Percentiles rank a stretch among this genome's conserved stretches.
These are phyloP conservation scores for Nothoprocta pentlandii DNA, from an alignment of 2,113 vertebrate genomes.

Conservation along the genomic window DNA sequence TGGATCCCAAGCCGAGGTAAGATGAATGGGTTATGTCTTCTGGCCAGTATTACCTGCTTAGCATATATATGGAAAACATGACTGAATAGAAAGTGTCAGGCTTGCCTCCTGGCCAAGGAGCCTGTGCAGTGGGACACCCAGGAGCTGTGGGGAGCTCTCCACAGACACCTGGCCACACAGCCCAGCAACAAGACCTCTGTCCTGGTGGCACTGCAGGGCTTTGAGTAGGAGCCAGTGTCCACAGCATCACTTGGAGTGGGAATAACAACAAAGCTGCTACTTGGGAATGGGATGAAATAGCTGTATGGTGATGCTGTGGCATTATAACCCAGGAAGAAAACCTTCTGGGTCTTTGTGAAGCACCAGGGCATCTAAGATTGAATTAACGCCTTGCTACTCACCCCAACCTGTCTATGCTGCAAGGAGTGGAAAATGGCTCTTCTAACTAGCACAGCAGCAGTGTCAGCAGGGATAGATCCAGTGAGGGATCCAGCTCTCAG, in stretches of 20 bases:
- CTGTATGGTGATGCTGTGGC: background rate
- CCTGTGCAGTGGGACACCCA: background rate
- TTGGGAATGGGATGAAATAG: background rate
- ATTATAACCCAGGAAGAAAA: background rate
- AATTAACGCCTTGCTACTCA: accelerated
- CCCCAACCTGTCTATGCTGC: background rate
- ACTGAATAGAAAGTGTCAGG: background rate
- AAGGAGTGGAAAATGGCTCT: accelerated
- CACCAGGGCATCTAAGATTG: background rate
- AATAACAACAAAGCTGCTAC: background rate
- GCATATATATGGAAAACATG: background rate
- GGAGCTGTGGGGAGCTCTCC: background rate
- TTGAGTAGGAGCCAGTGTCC: background rate
- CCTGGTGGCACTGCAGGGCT: background rate
- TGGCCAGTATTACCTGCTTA: slow-evolving; percentile 21
- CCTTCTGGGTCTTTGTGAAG: background rate
- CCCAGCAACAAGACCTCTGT: background rate
- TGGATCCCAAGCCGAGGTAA: background rate
- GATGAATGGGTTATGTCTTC: background rate
- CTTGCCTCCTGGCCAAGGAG: background rate
- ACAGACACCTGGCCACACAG: background rate
- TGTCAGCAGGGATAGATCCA: accelerated
- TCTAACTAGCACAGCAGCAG: too few species aligned
- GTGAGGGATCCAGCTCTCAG: accelerated
- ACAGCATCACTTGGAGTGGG: accelerated